These are phyloP conservation scores for Platysteira castanea DNA, from an alignment of 2,113 vertebrate species.

Conservation along the genomic window DNA sequence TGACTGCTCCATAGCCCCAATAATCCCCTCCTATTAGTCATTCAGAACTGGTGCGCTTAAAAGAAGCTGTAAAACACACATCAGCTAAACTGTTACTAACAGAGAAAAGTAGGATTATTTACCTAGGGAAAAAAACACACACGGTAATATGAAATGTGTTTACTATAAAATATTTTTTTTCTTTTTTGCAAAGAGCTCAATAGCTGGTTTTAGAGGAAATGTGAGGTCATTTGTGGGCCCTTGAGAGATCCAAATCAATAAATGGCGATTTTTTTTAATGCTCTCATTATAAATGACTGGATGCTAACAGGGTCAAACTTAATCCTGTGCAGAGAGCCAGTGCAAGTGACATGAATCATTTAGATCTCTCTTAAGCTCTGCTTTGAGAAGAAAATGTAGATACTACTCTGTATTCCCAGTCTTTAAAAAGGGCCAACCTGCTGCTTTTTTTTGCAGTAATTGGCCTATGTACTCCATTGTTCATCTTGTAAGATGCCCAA, in stretches of 20 bases:
- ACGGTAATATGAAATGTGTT: neutral
- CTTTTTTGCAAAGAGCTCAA: neutral
- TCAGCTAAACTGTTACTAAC: conserved; percentile 9
- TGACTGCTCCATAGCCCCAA: neutral
- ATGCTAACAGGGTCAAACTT: conserved; percentile 22
- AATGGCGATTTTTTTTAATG: neutral
- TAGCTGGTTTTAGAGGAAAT: neutral
- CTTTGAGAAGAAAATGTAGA: conserved; percentile 2
- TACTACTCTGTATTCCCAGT: neutral
- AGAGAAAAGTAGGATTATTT: conserved; percentile 6
- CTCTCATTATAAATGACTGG: conserved; percentile 3
- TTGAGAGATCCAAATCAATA: conserved; percentile 34
- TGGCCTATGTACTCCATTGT: neutral
- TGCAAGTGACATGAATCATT: neutral
- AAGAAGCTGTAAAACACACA: conserved; percentile 45
- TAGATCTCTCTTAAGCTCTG: neutral
- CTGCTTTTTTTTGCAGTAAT: neutral
- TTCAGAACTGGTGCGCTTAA: neutral
- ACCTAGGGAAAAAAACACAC: neutral
- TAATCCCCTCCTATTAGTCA: conserved; percentile 12
- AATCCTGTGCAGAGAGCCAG: neutral
- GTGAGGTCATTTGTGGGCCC: neutral
- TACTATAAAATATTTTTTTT: neutral
- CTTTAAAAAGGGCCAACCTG: neutral
- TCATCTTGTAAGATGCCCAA: neutral